These are phyloP conservation scores for Neopelma chrysocephalum DNA, from an alignment of 2,797 vertebrate species.

Conservation along the genomic window DNA sequence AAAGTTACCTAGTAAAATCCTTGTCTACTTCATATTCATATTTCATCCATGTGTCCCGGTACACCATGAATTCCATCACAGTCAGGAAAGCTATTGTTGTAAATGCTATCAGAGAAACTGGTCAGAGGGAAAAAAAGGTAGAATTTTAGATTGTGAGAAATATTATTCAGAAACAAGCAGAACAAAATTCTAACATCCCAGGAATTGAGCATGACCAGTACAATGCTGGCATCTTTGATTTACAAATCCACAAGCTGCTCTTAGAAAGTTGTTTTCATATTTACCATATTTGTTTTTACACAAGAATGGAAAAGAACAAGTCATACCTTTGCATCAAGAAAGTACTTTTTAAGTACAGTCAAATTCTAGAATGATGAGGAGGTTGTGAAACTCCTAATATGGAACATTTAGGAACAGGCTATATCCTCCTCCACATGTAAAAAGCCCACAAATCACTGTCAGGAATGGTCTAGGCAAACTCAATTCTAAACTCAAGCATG, in stretches of 20 bases:
- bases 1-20: constrained; percentile 90
- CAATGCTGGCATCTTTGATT: background rate
- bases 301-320: background rate
- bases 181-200: background rate
- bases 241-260: background rate
- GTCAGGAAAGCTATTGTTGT: constrained; percentile 89
- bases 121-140: background rate
- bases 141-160: background rate
- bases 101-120: constrained; percentile 95
- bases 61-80: constrained; percentile 95
- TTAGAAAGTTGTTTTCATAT: background rate
- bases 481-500: background rate
- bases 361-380: background rate
- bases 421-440: background rate
- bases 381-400: background rate
- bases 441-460: background rate
- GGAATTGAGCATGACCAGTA: background rate
- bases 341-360: background rate
- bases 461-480: background rate
- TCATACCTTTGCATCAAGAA: background rate
- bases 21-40: constrained; percentile 98
- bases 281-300: background rate
- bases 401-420: background rate
- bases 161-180: background rate
- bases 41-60: constrained; percentile 96